Conservation (phyloP, 2,888 invertebrate genomes). For the Laothoe populi region DNA sequence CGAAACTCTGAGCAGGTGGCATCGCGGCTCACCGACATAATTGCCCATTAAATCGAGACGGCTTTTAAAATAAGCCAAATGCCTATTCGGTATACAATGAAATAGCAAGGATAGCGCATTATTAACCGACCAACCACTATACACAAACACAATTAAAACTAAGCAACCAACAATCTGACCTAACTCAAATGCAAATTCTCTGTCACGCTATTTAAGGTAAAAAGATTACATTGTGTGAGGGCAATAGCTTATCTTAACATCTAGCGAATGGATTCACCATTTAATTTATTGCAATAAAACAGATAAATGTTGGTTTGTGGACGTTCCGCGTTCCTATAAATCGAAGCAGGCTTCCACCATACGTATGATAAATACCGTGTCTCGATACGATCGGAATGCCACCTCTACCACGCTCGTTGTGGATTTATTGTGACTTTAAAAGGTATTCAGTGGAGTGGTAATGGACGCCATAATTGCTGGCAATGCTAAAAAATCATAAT, state of each 20-base stretch:
- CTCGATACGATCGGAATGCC: conserved; percentile 57
- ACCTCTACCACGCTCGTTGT: conserved; percentile 49
- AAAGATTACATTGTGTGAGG: conserved; percentile 81
- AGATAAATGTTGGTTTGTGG: conserved; percentile 71
- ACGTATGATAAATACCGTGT: conserved; percentile 62
- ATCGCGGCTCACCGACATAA: conserved; percentile 55
- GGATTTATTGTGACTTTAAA: conserved; percentile 50
- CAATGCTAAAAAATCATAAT: conserved; percentile 21
- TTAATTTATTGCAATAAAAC: conserved; percentile 82
- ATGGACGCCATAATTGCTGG: conserved; percentile 43
- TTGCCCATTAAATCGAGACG: conserved; percentile 72
- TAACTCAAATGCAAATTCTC: conserved; percentile 79
- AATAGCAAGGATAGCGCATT: conserved; percentile 74
- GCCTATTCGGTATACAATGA: conserved; percentile 76
- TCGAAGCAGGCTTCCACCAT: conserved; percentile 52
- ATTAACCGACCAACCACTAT: conserved; percentile 58
- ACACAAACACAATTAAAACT: conserved; percentile 71
- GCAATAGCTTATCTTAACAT: conserved; percentile 76
- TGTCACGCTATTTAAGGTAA: conserved; percentile 78
- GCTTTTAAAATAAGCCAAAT: conserved; percentile 58
- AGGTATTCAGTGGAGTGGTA: conserved; percentile 47
- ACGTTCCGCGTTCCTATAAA: conserved; percentile 78
- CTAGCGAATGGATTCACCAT: conserved; percentile 71
- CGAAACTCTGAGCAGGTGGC: conserved; percentile 55
- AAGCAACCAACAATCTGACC: conserved; percentile 56